Evolutionary conservation across 2,797 vertebrate species (phyloP).

Genomic region (Chiroxiphia lanceolata): DNA sequence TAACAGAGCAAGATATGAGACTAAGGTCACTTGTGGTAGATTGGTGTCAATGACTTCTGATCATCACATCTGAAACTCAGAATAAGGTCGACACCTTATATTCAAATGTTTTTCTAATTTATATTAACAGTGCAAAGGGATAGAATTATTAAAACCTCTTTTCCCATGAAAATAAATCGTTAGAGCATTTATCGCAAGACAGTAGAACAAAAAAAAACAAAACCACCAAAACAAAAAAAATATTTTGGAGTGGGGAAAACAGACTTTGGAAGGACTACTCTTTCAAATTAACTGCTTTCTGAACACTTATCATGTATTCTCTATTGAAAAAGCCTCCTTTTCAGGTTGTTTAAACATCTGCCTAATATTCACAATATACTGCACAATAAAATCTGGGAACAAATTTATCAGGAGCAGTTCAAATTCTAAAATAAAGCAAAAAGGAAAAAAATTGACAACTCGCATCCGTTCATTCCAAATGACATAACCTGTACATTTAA

Average conservation of each 20-base stretch:
- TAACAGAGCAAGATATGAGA: slow-evolving; percentile 16
- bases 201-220: background rate
- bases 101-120: slow-evolving; percentile 43
- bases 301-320: background rate
- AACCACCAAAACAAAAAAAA: background rate
- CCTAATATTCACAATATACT: background rate
- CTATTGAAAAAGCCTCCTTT: background rate
- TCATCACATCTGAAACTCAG: background rate
- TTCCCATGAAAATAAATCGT: slow-evolving; percentile 2
- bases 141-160: slow-evolving; percentile 24
- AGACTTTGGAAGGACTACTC: background rate
- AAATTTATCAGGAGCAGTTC: background rate
- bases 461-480: background rate
- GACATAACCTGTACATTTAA: background rate
- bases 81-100: background rate
- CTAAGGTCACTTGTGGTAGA: background rate
- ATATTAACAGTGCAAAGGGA: background rate
- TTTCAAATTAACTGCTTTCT: background rate
- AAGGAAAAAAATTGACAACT: background rate
- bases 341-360: background rate
- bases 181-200: background rate
- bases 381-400: background rate
- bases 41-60: slow-evolving; percentile 26
- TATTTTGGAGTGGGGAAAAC: background rate
- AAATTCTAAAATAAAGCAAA: background rate